Base-by-base conservation (phyloP, 2,888 invertebrate genomes). In the Coenonympha glycerion region DNA sequence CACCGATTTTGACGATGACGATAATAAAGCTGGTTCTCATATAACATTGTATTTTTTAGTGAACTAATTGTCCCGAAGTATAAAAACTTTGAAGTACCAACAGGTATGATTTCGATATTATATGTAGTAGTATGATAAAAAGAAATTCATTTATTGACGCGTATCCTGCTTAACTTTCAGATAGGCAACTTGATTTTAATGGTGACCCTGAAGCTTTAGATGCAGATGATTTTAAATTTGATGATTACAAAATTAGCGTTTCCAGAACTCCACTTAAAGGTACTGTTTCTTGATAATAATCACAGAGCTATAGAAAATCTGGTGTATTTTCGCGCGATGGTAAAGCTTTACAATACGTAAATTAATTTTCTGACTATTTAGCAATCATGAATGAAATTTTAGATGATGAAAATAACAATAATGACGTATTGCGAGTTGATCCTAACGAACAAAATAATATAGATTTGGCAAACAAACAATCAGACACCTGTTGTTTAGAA, bases 51-150 rank as follows among this genome's bases (percentile, higher is more conserved):
- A 19, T 13, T 58, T 79, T 76, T 55, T 70, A 84, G 84, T 40
- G 65, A 63, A 6, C 60, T 66, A 60, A 73, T 82, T 47, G 64
- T 80, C 34, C 60, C 73, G 24, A 79, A 76, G 54, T 84, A 82
- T 61, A 61, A 61, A 16, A 61, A 74, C 59, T 64, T 80, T 36
- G 59, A 74, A 30, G 53, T 62, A 28, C 49, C 66, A 34, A 13
- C 66, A 59, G 79, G 82, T 81, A 73, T 56, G 36, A 55, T 40
- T 47, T 41, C 58, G 24, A 44, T 6, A 3, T 19, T 6, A 3
- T 19, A 21, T 2, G 6, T 37, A 21, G 6, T 13, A 1, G 2
- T 13, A 21, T 16, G 1, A 16, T 11, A 15, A 6, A 6, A 4
- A 4, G 9, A 28, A 11, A 11, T 30, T 1, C 13, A 11, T 30